Base-by-base conservation (phyloP, 2,888 invertebrate species). In the Noctua comes region DNA sequence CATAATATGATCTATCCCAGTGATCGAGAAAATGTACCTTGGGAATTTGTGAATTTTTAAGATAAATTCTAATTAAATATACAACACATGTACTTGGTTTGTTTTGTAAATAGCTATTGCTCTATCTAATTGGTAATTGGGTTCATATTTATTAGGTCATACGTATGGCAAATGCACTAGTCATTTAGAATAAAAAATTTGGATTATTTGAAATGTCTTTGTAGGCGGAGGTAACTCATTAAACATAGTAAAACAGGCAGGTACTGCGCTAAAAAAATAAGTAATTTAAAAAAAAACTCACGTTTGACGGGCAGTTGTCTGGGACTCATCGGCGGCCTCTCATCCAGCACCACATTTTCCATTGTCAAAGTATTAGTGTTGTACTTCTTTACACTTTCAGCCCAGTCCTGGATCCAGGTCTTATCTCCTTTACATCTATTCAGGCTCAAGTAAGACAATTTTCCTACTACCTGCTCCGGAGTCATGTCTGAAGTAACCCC, bases 341-440 rank as follows among this genome's bases (percentile, higher is more conserved):
- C 95, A 51, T 79, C 82, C 54, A 95, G 93, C 16, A 94, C 85
- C 24, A 89, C 88, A 87, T 94, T 93, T 40, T 93, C 93, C 18
- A 83, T 86, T 0, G 91, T 92, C 73, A 95, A 82, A 0, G 93
- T 91, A 87, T 97, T 94, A 27, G 95, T 96, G 83, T 97, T 97
- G 79, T 97, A 97, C 84, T 96, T 97, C 89, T 97, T 97, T 0
- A 97, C 97, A 91, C 97, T 97, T 57, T 97, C 97, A 0, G 97
- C 97, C 97, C 97, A 97, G 84, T 97, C 97, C 87, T 97, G 97
- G 1, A 97, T 97, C 97, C 97, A 97, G 0, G 96, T 96, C 80
- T 97, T 97, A 84, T 97, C 97, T 27, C 97, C 97, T 88, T 96
- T 97, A 89, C 97, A 97, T 78, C 97, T 89, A 78, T 96, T 97